Base-by-base conservation (phyloP, 1,140 invertebrate genomes). In the Drosophila ambigua region DNA sequence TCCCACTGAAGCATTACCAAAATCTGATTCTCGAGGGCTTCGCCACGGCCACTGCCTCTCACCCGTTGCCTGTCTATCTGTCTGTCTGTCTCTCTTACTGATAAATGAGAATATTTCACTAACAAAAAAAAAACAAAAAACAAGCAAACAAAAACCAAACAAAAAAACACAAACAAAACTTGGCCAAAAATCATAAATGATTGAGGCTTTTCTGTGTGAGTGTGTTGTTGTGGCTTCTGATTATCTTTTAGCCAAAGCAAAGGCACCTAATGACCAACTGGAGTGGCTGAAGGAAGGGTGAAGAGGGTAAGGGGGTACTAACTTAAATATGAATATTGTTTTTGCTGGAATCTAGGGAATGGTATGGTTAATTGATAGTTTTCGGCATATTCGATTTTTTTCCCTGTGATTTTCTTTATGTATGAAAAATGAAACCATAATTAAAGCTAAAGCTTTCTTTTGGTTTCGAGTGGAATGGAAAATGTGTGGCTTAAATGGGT, bases 1-100 rank as follows among this genome's bases (percentile, higher is more conserved):
- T 2, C 5, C 31, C 43, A 71, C 53, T 65, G 53, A 59, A 65
- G 41, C 41, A 57, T 45, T 45, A 1, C 35, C 41, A 31, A 62
- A 73, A 73, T 75, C 72, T 23, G 72, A 75, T 75, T 75, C 72
- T 75, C 72, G 43, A 66, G 72, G 72, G 71, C 71, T 74, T 75
- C 51, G 71, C 43, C 51, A 20, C 20, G 20, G 20, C 20, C 20
- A 20, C 20, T 20, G 20, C 20, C 20, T 1, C 20, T 20, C 20
- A 20, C 20, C 28, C 16, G 35, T 20, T 50, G 71, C 7, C 15
- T 53, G 31, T 7, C 51, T 20, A n/a, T 11, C 28, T 39, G 51
- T 53, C 31, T 53, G 9, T 72, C 51, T 74, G 51, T 54, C 69
- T 73, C 28, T 31, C 16, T 15, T 41, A 31, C 65, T 75, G 72